Evolutionary conservation across 2,797 vertebrate genomes (phyloP).

Genomic region (Setipinna tenuifilis): DNA sequence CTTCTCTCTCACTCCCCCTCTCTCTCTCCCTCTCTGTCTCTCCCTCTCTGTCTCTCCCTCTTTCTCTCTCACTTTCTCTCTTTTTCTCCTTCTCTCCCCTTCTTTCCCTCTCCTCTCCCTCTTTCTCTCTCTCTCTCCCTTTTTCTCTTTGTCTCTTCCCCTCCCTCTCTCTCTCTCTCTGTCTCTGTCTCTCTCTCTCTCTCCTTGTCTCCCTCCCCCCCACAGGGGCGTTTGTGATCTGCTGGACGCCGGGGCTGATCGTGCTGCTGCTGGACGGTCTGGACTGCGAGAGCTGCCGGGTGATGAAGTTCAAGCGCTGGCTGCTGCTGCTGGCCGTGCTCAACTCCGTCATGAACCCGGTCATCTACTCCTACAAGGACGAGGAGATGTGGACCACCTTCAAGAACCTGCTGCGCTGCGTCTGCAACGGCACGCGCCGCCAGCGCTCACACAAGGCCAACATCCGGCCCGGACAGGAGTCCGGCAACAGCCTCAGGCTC

Average conservation of each 20-base stretch:
- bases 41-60: too few relatives aligned
- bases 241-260: constrained; percentile 94
- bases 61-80: too few relatives aligned
- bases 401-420: constrained; percentile 87
- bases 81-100: too few relatives aligned
- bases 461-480: constrained; percentile 64
- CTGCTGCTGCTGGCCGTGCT: constrained; percentile 91
- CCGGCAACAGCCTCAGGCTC: constrained; percentile 63
- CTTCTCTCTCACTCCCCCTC: too few relatives aligned
- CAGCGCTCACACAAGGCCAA: constrained; percentile 76
- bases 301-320: constrained; percentile 88
- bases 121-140: too few relatives aligned
- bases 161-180: neutral
- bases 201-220: constrained; percentile 10
- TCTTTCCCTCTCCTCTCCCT: too few relatives aligned
- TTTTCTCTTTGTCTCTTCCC: neutral
- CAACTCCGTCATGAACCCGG: constrained; percentile 96
- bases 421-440: constrained; percentile 74
- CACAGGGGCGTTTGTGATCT: constrained; percentile 93
- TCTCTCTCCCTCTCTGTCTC: too few relatives aligned
- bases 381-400: constrained; percentile 95
- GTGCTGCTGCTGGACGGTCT: constrained; percentile 90
- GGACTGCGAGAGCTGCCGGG: constrained; percentile 78
- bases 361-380: constrained; percentile 98
- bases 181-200: too few relatives aligned